phyloP scores from a whole-genome alignment of 2,888 invertebrate species.

The Acronicta psi region DNA sequence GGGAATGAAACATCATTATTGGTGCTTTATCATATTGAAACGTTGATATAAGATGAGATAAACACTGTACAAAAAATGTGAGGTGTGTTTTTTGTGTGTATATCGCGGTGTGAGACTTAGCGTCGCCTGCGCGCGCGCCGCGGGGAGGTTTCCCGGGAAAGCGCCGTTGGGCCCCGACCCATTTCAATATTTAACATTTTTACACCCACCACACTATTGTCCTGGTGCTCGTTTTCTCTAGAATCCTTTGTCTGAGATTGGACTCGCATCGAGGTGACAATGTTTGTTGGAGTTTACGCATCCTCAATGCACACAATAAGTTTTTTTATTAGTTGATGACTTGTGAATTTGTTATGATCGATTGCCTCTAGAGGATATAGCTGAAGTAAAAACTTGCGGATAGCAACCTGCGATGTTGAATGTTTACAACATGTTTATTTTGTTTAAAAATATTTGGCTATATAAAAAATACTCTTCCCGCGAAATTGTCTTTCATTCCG shows the following conservation, averaged over 20 bases:
- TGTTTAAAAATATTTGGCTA: slow-evolving; percentile 11
- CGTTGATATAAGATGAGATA: slow-evolving; percentile 84
- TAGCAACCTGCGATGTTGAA: slow-evolving; percentile 68
- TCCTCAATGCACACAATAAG: slow-evolving; percentile 80
- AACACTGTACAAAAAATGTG: slow-evolving; percentile 73
- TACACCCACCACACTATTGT: slow-evolving; percentile 84
- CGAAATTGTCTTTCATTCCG: slow-evolving; percentile 1
- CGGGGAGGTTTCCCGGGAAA: slow-evolving; percentile 87
- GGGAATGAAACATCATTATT: slow-evolving; percentile 88
- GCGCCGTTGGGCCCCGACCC: slow-evolving; percentile 73
- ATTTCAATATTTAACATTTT: slow-evolving; percentile 85
- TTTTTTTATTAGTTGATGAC: slow-evolving; percentile 87
- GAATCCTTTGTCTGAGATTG: slow-evolving; percentile 82
- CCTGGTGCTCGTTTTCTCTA: slow-evolving; percentile 75
- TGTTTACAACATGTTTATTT: slow-evolving; percentile 57
- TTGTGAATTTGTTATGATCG: slow-evolving; percentile 88
- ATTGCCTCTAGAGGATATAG: slow-evolving; percentile 72
- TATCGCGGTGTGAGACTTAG: slow-evolving; percentile 82
- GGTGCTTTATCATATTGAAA: slow-evolving; percentile 85
- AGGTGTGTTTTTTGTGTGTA: slow-evolving; percentile 81
- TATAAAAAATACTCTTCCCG: background rate
- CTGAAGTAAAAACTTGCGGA: slow-evolving; percentile 70
- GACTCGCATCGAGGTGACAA: slow-evolving; percentile 85
- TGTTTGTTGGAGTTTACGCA: slow-evolving; percentile 85
- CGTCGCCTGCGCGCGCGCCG: slow-evolving; percentile 84